Evolutionary conservation across 1,140 invertebrate genomes (phyloP).

Genomic region (Mycetomoellerius zeteki): DNA sequence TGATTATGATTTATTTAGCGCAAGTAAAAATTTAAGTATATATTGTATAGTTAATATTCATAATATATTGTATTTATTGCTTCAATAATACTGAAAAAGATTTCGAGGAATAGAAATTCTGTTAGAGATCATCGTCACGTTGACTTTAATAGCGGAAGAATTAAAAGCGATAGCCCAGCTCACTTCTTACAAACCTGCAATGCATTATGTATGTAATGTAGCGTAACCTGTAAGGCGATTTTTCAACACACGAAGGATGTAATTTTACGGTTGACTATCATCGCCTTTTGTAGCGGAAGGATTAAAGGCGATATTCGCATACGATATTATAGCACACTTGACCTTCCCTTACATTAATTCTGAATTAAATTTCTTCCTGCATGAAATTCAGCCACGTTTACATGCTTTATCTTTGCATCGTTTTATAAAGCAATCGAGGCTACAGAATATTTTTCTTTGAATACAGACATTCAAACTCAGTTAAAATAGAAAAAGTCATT

Average conservation of each 20-base stretch:
- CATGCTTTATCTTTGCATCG: background rate
- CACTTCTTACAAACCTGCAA: constrained; percentile 36
- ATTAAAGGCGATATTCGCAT: constrained; percentile 41
- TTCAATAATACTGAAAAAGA: background rate
- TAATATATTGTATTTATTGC: background rate
- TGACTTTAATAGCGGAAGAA: constrained; percentile 40
- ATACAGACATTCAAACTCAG: background rate
- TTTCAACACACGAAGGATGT: constrained; percentile 36
- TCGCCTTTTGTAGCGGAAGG: constrained; percentile 46
- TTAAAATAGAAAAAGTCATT: background rate
- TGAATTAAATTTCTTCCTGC: constrained; percentile 39
- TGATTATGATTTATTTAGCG: background rate
- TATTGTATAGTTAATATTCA: background rate
- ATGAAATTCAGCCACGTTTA: constrained; percentile 7
- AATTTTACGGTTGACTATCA: constrained; percentile 60
- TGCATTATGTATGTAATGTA: constrained; percentile 49
- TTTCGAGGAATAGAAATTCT: background rate
- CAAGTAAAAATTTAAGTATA: background rate
- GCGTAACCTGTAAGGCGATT: constrained; percentile 40
- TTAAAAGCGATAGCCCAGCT: constrained; percentile 36
- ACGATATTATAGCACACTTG: constrained; percentile 8
- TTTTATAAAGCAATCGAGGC: background rate
- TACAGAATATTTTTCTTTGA: background rate
- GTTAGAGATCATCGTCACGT: background rate
- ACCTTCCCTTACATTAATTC: constrained; percentile 26